A percentile compares a stretch with the other conserved stretches of the same genome.
Conservation (phyloP, 2,113 vertebrate genomes). For the Phasianus colchicus region DNA sequence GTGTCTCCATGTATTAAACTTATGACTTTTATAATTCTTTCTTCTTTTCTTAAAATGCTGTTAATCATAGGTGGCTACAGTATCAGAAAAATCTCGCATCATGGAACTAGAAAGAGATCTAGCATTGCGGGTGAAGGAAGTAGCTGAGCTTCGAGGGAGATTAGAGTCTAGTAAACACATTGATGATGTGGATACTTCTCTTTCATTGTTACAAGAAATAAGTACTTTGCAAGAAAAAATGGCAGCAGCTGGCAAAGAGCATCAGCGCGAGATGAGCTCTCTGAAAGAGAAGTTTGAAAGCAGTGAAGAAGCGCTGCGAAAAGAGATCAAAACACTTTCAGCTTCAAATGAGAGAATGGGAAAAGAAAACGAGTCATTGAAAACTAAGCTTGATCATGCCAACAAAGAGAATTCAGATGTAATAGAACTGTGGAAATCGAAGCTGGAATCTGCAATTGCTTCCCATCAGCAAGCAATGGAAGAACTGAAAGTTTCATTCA, state of each 20-base stretch:
- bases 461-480: conserved; percentile 93
- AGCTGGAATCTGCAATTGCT: conserved; percentile 84
- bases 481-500: conserved; percentile 88
- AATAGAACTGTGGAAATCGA: conserved; percentile 87
- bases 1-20: background rate
- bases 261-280: conserved; percentile 78
- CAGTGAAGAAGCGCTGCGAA: conserved; percentile 80
- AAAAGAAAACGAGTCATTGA: conserved; percentile 89
- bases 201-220: conserved; percentile 89
- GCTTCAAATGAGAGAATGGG: conserved; percentile 79
- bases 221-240: conserved; percentile 87
- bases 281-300: conserved; percentile 82
- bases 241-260: conserved; percentile 76
- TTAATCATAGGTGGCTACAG: conserved; percentile 90
- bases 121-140: conserved; percentile 85
- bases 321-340: conserved; percentile 82
- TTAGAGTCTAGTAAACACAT: conserved; percentile 82
- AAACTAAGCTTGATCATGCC: conserved; percentile 82
- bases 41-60: conserved; percentile 51
- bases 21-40: background rate
- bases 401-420: conserved; percentile 87
- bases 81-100: conserved; percentile 96
- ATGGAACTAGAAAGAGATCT: conserved; percentile 96
- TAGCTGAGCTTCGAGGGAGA: conserved; percentile 86
- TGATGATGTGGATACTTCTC: conserved; percentile 79